phyloP scores from a whole-genome alignment of 2,797 vertebrate genomes.

The Knipowitschia caucasica region DNA sequence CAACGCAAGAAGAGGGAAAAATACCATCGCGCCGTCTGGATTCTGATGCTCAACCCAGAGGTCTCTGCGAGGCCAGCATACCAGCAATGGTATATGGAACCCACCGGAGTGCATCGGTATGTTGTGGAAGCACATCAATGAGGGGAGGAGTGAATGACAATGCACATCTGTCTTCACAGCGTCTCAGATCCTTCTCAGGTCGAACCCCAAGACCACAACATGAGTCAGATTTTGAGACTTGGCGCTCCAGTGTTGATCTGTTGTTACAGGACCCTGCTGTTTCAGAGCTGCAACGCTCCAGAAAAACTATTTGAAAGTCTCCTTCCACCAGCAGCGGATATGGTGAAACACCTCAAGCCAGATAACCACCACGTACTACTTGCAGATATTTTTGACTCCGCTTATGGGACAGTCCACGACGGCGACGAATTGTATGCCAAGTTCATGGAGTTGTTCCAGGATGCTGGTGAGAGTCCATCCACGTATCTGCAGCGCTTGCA shows the following conservation, averaged over 20 bases:
- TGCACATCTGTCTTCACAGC: background rate
- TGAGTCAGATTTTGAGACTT: background rate
- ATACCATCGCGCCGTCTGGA: too few relatives aligned
- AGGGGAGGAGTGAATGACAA: background rate
- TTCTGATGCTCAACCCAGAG: too few relatives aligned
- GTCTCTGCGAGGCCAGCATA: background rate
- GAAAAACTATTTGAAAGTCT: background rate
- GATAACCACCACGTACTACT: background rate
- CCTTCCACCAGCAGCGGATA: background rate
- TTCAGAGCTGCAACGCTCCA: too few relatives aligned
- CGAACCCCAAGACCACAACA: background rate
- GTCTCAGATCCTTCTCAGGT: background rate
- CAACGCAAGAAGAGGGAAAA: fast-evolving
- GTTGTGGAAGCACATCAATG: background rate
- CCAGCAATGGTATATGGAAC: background rate
- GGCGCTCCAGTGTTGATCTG: background rate
- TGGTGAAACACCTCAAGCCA: background rate
- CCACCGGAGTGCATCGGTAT: background rate
- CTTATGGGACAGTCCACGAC: too few relatives aligned
- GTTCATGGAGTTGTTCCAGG: background rate
- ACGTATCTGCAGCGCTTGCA: constrained; percentile 5
- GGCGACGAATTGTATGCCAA: background rate
- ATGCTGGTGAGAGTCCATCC: background rate
- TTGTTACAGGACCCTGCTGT: background rate
- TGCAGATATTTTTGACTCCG: background rate